Percentiles rank a stretch among this genome's conserved stretches.
Evolutionary conservation across 2,113 vertebrate species (phyloP).

Genomic region (Anoura caudifer): DNA sequence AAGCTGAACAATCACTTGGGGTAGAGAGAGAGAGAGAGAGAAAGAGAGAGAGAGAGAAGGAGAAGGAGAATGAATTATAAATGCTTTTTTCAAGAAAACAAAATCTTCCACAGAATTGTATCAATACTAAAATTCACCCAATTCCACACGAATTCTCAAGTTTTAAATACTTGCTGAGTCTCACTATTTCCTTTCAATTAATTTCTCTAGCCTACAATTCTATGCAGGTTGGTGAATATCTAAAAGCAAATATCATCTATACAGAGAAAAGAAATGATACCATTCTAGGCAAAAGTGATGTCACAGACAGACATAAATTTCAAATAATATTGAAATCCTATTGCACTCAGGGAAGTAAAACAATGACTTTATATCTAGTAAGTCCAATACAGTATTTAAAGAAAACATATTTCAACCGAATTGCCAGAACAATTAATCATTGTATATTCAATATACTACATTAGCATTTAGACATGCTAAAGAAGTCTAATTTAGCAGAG

Average conservation of each 20-base stretch:
- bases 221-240: neutral
- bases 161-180: neutral
- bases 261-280: neutral
- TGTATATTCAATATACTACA: neutral
- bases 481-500: neutral
- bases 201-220: neutral
- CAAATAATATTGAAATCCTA: neutral
- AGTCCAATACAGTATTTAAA: neutral
- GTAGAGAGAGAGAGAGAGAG: rapidly evolving
- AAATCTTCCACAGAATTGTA: neutral
- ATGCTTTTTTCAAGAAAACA: neutral
- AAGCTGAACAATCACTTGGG: neutral
- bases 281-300: neutral
- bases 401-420: neutral
- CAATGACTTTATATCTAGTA: neutral
- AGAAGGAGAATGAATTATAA: neutral
- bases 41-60: neutral
- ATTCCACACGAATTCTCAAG: neutral
- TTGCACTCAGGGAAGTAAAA: neutral
- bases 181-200: constrained; percentile 18
- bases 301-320: neutral
- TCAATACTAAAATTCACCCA: neutral
- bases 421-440: neutral
- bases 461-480: neutral
- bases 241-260: neutral